These are phyloP conservation scores for Cygnus olor DNA, from an alignment of 2,797 vertebrate species.

Conservation along the genomic window DNA sequence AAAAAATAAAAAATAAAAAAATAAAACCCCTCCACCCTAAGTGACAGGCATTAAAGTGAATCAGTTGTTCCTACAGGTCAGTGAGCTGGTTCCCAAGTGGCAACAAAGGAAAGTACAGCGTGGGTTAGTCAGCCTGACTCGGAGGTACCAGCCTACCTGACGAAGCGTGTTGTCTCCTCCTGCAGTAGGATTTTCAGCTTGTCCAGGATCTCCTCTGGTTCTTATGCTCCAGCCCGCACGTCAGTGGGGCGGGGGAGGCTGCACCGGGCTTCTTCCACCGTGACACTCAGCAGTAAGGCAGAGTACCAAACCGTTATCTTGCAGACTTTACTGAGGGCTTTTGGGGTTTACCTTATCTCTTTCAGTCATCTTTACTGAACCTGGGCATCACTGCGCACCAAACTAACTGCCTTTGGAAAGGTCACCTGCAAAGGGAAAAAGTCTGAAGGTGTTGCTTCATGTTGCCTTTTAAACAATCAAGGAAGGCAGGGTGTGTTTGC, in stretches of 20 bases:
- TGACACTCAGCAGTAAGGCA: fast-evolving
- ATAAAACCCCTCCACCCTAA: background rate
- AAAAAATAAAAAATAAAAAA: background rate
- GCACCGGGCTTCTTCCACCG: background rate
- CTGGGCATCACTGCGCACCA: background rate
- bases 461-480: background rate
- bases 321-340: constrained; percentile 32
- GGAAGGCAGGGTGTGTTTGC: background rate
- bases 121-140: background rate
- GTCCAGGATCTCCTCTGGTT: background rate
- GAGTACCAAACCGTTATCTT: background rate
- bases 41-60: background rate
- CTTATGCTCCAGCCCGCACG: background rate
- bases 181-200: background rate
- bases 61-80: background rate
- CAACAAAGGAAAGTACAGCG: fast-evolving
- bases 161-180: background rate
- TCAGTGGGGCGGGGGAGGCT: background rate
- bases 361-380: background rate
- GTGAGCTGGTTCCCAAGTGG: background rate
- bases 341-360: constrained; percentile 40
- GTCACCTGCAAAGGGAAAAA: background rate
- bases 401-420: background rate
- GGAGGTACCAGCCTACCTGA: background rate
- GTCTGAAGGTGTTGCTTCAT: background rate